These are phyloP conservation scores for Lepidothrix coronata DNA, from an alignment of 2,113 vertebrate genomes.

Conservation along the genomic window DNA sequence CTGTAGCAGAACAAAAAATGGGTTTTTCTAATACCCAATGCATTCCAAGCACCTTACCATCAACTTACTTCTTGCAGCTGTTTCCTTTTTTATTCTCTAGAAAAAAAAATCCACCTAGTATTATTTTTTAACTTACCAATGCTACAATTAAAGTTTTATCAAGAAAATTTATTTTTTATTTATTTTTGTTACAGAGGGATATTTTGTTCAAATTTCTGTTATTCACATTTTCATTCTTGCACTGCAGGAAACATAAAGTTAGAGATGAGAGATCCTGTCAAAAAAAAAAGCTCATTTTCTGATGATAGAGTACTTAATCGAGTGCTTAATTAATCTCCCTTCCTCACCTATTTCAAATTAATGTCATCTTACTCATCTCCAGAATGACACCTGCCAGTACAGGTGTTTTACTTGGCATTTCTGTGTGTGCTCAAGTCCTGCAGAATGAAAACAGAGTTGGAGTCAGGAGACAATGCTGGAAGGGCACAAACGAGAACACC, in stretches of 20 bases:
- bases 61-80: background rate
- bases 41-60: background rate
- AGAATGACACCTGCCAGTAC: background rate
- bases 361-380: background rate
- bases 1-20: background rate
- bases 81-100: background rate
- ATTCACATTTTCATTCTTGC: background rate
- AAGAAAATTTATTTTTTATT: background rate
- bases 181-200: background rate
- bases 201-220: background rate
- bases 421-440: background rate
- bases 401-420: background rate
- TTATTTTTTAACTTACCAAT: background rate
- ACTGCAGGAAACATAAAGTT: background rate
- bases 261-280: background rate
- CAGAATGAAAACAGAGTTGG: background rate
- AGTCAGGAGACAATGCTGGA: fast-evolving
- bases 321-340: background rate
- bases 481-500: background rate
- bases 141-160: background rate
- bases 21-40: background rate
- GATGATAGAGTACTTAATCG: background rate
- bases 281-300: background rate
- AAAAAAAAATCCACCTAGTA: background rate
- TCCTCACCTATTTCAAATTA: background rate